A percentile compares a stretch with the other conserved stretches of the same genome.
Evolutionary conservation across 2,113 vertebrate species (phyloP).

Genomic region (Laticauda colubrina): DNA sequence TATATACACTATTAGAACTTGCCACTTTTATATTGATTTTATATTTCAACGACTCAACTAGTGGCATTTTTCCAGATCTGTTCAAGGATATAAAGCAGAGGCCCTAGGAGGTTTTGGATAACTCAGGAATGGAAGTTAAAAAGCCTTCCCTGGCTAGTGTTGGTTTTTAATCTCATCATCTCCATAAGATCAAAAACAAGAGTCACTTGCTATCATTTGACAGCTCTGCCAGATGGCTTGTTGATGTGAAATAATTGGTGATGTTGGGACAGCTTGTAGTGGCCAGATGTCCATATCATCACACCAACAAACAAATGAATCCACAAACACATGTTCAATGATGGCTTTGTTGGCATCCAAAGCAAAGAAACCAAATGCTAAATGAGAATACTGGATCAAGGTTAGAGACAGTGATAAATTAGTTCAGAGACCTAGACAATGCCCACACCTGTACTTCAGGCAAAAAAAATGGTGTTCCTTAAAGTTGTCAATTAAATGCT

Average conservation of each 20-base stretch:
- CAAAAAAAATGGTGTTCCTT: conserved; percentile 21
- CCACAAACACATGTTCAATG: conserved; percentile 45
- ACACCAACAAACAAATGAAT: conserved; percentile 53
- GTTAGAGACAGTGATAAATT: conserved; percentile 19
- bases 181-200: conserved; percentile 19
- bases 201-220: conserved; percentile 28
- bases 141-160: not conserved
- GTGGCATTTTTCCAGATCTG: not conserved
- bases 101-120: not conserved
- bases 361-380: conserved; percentile 34
- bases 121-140: conserved; percentile 8
- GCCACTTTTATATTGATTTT: not conserved
- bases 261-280: conserved; percentile 34
- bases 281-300: conserved; percentile 36
- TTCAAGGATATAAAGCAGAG: conserved; percentile 14
- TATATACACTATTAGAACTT: not conserved
- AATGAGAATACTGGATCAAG: conserved; percentile 20
- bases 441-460: conserved; percentile 29
- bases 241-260: conserved; percentile 35
- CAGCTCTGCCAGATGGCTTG: conserved; percentile 38
- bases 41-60: not conserved
- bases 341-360: conserved; percentile 47
- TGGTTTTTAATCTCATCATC: conserved; percentile 1
- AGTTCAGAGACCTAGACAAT: conserved; percentile 28
- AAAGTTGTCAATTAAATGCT: conserved; percentile 33